Evolutionary conservation across 2,888 invertebrate genomes (phyloP), one percentile per base, ranked within the genome.

Genomic region (Phyto melanocephala): DNA sequence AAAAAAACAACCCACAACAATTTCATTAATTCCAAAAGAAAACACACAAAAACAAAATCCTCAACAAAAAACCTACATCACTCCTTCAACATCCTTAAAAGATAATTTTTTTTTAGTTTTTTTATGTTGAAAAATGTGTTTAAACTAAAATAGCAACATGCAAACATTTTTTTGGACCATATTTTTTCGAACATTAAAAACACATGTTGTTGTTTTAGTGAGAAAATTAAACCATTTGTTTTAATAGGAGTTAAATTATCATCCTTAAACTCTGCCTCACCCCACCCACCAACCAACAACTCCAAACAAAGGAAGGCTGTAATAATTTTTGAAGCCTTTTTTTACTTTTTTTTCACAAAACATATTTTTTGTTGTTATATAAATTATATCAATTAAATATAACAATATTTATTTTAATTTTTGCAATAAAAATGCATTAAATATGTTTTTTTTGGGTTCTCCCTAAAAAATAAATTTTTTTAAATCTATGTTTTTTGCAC

Each of bases 261-360:
- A 74, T 80, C 60, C 79, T 79, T 75, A 54, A 70, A 70, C 62
- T 62, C 70, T 22, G 50, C 40, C 45, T 28, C 33, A n/a, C 40
- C 20, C 24, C 54, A 10, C 35, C 52, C 4, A 11, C n/a, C 33
- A 20, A 6, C n/a, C 62, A 62, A 11, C 17, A 45, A 65, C 20
- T 71, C 24, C 28, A n/a, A n/a, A n/a, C 33, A 52, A 45, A 63
- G 37, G 79, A n/a, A 56, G 84, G 84, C 83, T 79, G 70, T 80
- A 62, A 35, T 52, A 24, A 54, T 79, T 76, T 84, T 84, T 81
- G 79, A 79, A 77, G 84, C 83, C 83, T 71, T 65, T 83, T 83
- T 47, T 85, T 72, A 6, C 28, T 35, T 74, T 65, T 20, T 50
- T 79, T 33, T 37, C 15, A 58, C 47, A 45, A 70, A 22, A 42